phyloP scores from a whole-genome alignment of 2,113 vertebrate species.

The Prochilodus magdalenae region DNA sequence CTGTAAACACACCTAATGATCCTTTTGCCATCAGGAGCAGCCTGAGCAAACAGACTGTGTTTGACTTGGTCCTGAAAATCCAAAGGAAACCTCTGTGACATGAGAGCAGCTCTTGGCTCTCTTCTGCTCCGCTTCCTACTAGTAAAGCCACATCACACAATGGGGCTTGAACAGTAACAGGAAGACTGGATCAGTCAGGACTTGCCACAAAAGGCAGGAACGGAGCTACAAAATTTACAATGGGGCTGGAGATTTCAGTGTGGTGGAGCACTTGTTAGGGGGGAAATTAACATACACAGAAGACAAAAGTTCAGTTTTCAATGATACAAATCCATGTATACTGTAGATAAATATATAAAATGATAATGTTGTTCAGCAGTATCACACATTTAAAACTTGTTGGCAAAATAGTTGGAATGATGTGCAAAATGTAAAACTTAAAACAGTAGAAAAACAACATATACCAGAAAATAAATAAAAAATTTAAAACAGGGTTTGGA shows the following conservation, averaged over 20 bases:
- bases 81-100: neutral
- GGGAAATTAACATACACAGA: too few species aligned
- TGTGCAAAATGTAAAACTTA: too few species aligned
- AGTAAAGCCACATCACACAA: neutral
- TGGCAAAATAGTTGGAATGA: too few species aligned
- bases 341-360: too few species aligned
- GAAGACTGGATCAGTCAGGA: neutral
- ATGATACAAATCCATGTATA: too few species aligned
- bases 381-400: too few species aligned
- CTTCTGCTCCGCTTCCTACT: neutral
- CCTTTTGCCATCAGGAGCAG: neutral
- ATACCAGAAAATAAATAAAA: too few species aligned
- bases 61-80: neutral
- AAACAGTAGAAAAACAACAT: too few species aligned
- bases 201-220: neutral
- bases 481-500: too few species aligned
- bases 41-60: slow-evolving; percentile 13
- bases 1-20: slow-evolving; percentile 7
- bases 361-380: too few species aligned
- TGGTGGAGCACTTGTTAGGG: too few species aligned
- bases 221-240: neutral
- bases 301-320: too few species aligned
- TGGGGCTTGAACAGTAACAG: neutral
- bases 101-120: neutral
- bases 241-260: neutral